phyloP scores from a whole-genome alignment of 2,113 vertebrate genomes.

The human (Homo sapiens) region GRCh38 chr11:61075001-61075500 shows the following conservation, averaged over 20 bases:
- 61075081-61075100: background rate
- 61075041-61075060: constrained; percentile 17
- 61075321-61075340: fast-evolving
- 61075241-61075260: background rate
- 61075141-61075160: background rate
- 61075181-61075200: background rate
- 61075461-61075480: too few relatives aligned
- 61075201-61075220: background rate
- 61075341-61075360: background rate
- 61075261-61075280: background rate
- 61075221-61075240: background rate
- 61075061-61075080: background rate
- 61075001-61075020: background rate
- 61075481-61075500: fast-evolving
- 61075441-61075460: too few relatives aligned
- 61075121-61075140: background rate
- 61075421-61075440: too few relatives aligned
- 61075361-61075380: too few relatives aligned
- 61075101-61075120: background rate
- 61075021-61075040: background rate
- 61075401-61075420: too few relatives aligned
- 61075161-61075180: background rate
- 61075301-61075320: background rate
- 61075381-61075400: too few relatives aligned
- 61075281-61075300: too few relatives aligned